These are phyloP conservation scores for Catonia carolina DNA, from an alignment of 2,888 invertebrate genomes.

Conservation along the genomic window DNA sequence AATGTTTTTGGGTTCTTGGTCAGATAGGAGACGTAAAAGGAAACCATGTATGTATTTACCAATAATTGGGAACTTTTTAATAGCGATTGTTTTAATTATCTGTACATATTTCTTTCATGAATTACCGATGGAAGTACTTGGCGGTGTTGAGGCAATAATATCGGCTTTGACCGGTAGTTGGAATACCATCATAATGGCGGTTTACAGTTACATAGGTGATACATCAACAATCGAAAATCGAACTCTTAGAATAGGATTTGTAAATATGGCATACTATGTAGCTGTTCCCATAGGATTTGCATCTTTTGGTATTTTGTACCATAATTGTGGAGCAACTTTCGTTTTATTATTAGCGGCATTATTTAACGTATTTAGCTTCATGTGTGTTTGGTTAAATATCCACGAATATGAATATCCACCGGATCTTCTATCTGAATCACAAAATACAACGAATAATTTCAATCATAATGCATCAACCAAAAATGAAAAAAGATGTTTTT, in stretches of 20 bases:
- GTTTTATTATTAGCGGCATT: conserved; percentile 69
- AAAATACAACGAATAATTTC: too few relatives aligned
- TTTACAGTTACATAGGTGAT: conserved; percentile 55
- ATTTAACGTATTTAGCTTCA: conserved; percentile 63
- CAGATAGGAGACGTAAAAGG: conserved; percentile 50
- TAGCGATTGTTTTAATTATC: conserved; percentile 47
- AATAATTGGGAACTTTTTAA: conserved; percentile 48
- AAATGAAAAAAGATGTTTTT: background rate
- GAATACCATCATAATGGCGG: conserved; percentile 50
- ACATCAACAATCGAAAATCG: conserved; percentile 49
- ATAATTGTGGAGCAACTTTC: conserved; percentile 55
- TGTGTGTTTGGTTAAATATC: conserved; percentile 64
- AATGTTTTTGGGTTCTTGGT: conserved; percentile 55
- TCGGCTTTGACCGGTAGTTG: conserved; percentile 51
- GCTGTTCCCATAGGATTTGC: conserved; percentile 61
- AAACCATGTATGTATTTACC: conserved; percentile 53
- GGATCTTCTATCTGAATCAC: background rate
- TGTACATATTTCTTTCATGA: conserved; percentile 49
- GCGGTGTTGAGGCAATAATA: conserved; percentile 49
- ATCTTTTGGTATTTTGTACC: conserved; percentile 64
- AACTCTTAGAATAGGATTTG: conserved; percentile 54
- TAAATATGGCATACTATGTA: conserved; percentile 52
- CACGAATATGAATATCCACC: conserved; percentile 47
- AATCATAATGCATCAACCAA: background rate
- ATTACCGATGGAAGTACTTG: conserved; percentile 48